Base-by-base conservation (phyloP, 2,797 vertebrate genomes). In the Sebastes taczanowskii region DNA sequence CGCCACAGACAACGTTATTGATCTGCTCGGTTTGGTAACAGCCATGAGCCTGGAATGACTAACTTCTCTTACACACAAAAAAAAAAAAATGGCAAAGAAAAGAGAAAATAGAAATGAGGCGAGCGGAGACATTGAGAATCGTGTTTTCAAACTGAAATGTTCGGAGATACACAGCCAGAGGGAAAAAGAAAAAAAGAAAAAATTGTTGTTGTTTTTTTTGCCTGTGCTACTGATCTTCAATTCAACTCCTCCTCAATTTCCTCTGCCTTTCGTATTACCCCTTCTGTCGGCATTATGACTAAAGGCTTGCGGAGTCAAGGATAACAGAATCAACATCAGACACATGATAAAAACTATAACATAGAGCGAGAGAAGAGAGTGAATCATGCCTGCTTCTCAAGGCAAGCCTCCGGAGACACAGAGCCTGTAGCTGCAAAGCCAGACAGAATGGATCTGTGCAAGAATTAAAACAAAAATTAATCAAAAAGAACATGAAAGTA, bases 401-500 rank as follows among this genome's bases (percentile, higher is more conserved):
- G 79, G 53, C 77, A 53, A 71, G 74, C 78, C 86, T 81, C 88
- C 11, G 16, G 87, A 90, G 91, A 90, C 77, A 6, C 11, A 3
- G 35, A 78, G 90, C 87, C 82, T 65, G 84, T 61, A 88, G 84
- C 87, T 74, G 77, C 35, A 58, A 63, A 82, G 74, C 66, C 83
- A 86, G 86, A 86, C 81, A 85, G 80, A 86, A 78, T 9, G 52
- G 67, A 88, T 89, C 74, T 70, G 76, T 60, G 16, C 63, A 6
- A 71, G 55, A 90, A 91, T 89, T 88, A 87, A 90, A 90, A 84
- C 61, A 65, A 83, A 85, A 67, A 83, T 64, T 30, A 68, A 92
- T 89, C 80, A 89, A 83, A 91, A 82, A 75, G 58, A 58, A 89
- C 80, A 85, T 91, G 70, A 78, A 88, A 88, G 75, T 68, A 18